Conservation (phyloP, 2,797 vertebrate species). For the Etheostoma perlongum region DNA sequence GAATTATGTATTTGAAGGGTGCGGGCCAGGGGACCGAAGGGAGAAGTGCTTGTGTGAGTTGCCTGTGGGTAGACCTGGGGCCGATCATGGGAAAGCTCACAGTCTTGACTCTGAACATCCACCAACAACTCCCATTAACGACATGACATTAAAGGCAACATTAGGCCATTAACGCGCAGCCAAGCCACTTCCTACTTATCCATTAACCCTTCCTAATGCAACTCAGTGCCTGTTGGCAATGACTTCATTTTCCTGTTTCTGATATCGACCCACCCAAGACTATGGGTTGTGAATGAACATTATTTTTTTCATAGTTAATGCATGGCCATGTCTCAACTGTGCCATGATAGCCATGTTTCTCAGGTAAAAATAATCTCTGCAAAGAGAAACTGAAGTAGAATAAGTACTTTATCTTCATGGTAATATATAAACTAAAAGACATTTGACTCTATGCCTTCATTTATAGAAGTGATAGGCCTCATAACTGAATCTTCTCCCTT, state of each 20-base stretch:
- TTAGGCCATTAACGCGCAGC: conserved; percentile 80
- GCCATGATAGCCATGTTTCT: conserved; percentile 23
- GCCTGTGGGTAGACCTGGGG: conserved; percentile 59
- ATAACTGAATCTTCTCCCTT: conserved; percentile 16
- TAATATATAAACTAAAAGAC: background rate
- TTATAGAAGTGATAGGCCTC: conserved; percentile 3
- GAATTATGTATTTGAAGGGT: conserved; percentile 86
- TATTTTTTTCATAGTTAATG: conserved; percentile 29
- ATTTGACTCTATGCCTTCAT: background rate
- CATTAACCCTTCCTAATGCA: conserved; percentile 79
- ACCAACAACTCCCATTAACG: conserved; percentile 69
- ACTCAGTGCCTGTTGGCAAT: conserved; percentile 58
- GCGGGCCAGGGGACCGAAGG: conserved; percentile 46
- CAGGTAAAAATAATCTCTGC: conserved; percentile 23
- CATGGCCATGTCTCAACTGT: conserved; percentile 19
- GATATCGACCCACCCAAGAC: conserved; percentile 53
- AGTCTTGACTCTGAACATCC: conserved; percentile 64
- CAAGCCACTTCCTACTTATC: conserved; percentile 65
- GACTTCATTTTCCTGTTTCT: conserved; percentile 68
- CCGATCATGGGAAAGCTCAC: conserved; percentile 58
- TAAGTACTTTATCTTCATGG: background rate
- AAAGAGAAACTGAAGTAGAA: conserved; percentile 29
- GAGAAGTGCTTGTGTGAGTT: conserved; percentile 52
- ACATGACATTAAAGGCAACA: conserved; percentile 80
- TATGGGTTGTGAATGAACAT: conserved; percentile 48